A percentile compares a stretch with the other conserved stretches of the same genome.
These are phyloP conservation scores for Pomacea maculata DNA, from an alignment of 1,140 invertebrate genomes.

Conservation along the genomic window DNA sequence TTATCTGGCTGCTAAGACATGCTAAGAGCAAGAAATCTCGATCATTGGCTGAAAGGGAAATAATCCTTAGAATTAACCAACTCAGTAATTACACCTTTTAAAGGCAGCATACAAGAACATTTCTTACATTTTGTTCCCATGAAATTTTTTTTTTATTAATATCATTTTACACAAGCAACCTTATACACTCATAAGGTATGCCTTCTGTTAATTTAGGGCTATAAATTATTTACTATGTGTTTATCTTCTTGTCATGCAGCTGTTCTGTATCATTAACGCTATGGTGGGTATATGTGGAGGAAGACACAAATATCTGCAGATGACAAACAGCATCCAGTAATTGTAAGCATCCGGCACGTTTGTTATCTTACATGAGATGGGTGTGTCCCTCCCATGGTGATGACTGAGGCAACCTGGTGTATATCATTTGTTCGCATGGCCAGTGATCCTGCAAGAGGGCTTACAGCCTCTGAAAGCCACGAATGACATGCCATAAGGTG, in stretches of 20 bases:
- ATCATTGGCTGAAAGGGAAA: too few relatives aligned
- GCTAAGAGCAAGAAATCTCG: too few relatives aligned
- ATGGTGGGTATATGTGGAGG: neutral
- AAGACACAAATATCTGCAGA: neutral
- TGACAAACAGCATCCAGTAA: neutral
- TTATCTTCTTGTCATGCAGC: neutral
- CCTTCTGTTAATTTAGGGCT: neutral
- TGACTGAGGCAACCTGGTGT: neutral
- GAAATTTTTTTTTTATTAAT: too few relatives aligned
- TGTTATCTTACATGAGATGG: neutral
- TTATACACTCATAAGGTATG: neutral
- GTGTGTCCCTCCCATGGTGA: slow-evolving; percentile 5
- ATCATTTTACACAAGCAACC: too few relatives aligned
- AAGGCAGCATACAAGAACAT: too few relatives aligned
- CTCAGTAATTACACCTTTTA: too few relatives aligned
- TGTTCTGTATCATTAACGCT: neutral
- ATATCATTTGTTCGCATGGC: slow-evolving; percentile 3
- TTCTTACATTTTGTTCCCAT: too few relatives aligned
- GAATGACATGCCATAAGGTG: neutral
- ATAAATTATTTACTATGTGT: neutral
- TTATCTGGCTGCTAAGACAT: too few relatives aligned
- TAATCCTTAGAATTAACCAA: too few relatives aligned
- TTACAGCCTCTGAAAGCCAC: slow-evolving; percentile 9
- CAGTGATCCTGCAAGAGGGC: slow-evolving; percentile 5
- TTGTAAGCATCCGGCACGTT: neutral